phyloP scores from a whole-genome alignment of 2,888 invertebrate genomes.

The Bimastos eiseni region DNA sequence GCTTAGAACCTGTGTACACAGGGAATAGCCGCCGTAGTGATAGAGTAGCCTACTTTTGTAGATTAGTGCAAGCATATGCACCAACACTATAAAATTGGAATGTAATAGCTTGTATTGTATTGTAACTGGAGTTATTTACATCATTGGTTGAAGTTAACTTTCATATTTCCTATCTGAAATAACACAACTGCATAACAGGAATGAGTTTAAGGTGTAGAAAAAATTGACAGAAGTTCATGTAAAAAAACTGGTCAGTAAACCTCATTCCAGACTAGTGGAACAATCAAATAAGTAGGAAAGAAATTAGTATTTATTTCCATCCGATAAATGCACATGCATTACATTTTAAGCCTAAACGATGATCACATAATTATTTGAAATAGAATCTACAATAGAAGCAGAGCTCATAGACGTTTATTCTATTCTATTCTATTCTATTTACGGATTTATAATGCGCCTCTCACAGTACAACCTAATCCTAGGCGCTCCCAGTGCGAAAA shows the following conservation, averaged over 20 bases:
- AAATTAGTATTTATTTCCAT: no score
- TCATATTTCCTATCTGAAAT: background rate
- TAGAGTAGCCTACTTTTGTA: background rate
- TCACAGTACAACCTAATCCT: no score
- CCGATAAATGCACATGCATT: no score
- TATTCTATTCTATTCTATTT: no score
- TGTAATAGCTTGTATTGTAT: background rate
- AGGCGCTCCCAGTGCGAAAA: no score
- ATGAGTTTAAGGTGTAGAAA: background rate
- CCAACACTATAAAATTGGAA: background rate
- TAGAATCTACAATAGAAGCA: no score
- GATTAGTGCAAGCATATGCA: background rate
- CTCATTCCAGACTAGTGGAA: no score
- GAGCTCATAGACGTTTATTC: no score
- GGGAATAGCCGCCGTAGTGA: background rate
- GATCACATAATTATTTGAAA: no score
- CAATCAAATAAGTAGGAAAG: no score
- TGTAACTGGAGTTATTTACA: background rate
- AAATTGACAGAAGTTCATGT: background rate
- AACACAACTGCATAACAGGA: background rate
- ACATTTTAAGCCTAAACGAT: no score
- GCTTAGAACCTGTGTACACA: background rate
- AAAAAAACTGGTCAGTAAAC: background rate
- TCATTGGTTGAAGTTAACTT: background rate
- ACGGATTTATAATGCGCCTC: no score